phyloP scores from a whole-genome alignment of 2,113 vertebrate species.

The Hemicordylus capensis region DNA sequence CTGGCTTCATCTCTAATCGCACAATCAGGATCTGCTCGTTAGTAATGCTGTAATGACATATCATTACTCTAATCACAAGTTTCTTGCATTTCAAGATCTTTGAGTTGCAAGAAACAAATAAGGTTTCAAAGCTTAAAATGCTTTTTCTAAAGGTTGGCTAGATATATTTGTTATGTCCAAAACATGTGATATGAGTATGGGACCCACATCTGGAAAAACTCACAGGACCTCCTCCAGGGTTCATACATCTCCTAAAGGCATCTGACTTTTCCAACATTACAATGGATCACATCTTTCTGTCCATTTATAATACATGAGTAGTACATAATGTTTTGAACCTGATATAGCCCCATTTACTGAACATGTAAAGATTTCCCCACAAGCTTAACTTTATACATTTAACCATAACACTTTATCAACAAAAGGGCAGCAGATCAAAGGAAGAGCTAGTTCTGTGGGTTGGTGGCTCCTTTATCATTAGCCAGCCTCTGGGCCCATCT shows the following conservation, averaged over 20 bases:
- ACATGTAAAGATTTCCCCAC: too few relatives aligned
- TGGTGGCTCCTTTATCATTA: not conserved
- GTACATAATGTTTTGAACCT: too few relatives aligned
- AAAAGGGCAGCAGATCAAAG: not conserved
- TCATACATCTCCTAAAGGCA: not conserved
- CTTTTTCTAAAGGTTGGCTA: not conserved
- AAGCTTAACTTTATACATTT: too few relatives aligned
- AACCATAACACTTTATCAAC: too few relatives aligned
- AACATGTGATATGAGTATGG: not conserved
- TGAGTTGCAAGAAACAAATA: too few relatives aligned
- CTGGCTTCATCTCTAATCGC: not conserved
- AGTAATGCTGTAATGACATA: not conserved
- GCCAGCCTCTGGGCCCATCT: not conserved
- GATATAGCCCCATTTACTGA: too few relatives aligned
- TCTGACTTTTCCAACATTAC: not conserved
- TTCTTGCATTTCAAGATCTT: not conserved
- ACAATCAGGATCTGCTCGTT: not conserved
- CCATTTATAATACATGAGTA: not conserved
- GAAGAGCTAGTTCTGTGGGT: not conserved
- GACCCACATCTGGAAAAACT: not conserved
- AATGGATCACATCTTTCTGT: not conserved
- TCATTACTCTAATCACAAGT: not conserved
- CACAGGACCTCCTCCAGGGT: too few relatives aligned
- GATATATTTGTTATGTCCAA: not conserved
- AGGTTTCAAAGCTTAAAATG: not conserved